Percentiles rank a stretch among this genome's conserved stretches.
These are phyloP conservation scores for Trichogramma pretiosum DNA, from an alignment of 1,140 invertebrate genomes.

Conservation along the genomic window DNA sequence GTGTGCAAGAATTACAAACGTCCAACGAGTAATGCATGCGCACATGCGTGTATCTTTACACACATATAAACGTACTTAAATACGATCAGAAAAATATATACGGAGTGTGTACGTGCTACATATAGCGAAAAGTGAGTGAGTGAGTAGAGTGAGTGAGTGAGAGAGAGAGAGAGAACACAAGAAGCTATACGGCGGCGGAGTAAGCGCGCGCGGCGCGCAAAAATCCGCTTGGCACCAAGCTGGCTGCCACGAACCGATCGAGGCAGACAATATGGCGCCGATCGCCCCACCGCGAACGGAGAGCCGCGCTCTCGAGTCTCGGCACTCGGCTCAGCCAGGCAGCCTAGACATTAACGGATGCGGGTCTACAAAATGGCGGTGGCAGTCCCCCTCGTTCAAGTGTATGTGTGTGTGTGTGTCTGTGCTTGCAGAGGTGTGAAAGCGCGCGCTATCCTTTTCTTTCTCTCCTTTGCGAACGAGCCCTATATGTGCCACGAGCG, in stretches of 20 bases:
- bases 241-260: slow-evolving; percentile 36
- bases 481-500: not conserved
- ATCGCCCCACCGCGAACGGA: slow-evolving; percentile 26
- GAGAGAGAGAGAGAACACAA: not conserved
- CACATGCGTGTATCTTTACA: not conserved
- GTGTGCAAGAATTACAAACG: not conserved
- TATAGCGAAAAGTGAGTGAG: not conserved
- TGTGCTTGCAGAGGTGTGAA: too few relatives aligned
- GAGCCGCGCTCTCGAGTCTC: not conserved
- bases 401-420: too few relatives aligned
- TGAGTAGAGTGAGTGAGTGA: not conserved
- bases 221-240: slow-evolving; percentile 39
- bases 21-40: not conserved
- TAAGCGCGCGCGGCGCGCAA: slow-evolving; percentile 22
- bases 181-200: not conserved
- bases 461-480: slow-evolving; percentile 5
- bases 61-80: not conserved
- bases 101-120: too few relatives aligned
- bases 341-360: slow-evolving; percentile 43
- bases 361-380: slow-evolving; percentile 42
- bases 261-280: slow-evolving; percentile 45
- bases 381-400: too few relatives aligned
- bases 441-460: not conserved
- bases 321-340: slow-evolving; percentile 24
- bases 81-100: not conserved